Conservation (phyloP, 92 coral and sea anemone species). For the Pocillopora meandrina region DNA sequence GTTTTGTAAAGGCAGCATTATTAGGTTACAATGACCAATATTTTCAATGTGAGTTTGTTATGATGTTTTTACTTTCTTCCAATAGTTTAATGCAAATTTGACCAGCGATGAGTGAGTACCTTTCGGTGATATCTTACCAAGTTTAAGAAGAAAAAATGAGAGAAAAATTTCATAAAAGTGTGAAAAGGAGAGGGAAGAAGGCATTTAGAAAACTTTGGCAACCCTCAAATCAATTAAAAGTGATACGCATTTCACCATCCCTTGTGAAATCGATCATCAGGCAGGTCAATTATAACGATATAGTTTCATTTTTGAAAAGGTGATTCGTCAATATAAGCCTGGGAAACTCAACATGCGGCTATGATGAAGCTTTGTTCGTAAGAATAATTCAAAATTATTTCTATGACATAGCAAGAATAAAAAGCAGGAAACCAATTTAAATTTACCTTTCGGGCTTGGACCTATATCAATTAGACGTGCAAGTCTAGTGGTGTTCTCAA, state of each 20-base stretch:
- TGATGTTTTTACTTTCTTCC: not conserved
- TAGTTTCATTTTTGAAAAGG: not conserved
- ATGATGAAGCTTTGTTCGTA: not conserved
- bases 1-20: not conserved
- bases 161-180: not conserved
- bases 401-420: not conserved
- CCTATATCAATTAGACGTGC: no score
- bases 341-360: not conserved
- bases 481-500: no score
- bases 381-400: not conserved
- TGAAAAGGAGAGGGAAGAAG: not conserved
- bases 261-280: conserved; percentile 1
- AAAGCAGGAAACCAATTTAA: not conserved
- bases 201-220: no score
- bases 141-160: not conserved
- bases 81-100: conserved; percentile 12
- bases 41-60: not conserved
- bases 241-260: not conserved
- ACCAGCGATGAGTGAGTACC: not conserved
- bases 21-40: not conserved
- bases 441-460: no score
- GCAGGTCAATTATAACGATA: not conserved
- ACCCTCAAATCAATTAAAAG: not conserved
- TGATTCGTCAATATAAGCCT: not conserved
- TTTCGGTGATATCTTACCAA: no score